Evolutionary conservation across 1,140 invertebrate species (phyloP).

Genomic region (Drosophila mauritiana): DNA sequence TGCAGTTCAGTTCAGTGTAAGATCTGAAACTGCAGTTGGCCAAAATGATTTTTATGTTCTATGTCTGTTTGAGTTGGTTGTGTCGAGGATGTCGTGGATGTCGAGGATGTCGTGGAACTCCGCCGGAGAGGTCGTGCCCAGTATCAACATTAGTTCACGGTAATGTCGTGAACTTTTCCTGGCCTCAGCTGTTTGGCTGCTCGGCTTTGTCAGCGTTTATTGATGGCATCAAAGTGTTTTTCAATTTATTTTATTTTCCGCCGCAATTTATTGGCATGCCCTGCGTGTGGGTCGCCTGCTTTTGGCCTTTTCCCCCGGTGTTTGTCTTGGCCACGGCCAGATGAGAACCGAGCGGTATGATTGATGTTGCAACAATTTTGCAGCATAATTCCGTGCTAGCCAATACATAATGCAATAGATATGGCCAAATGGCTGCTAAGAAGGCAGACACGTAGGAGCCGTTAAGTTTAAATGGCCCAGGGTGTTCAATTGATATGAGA

Average conservation of each 20-base stretch:
- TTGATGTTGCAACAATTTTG: constrained; percentile 80
- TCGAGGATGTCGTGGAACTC: constrained; percentile 9
- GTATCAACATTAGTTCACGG: constrained; percentile 78
- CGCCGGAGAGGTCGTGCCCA: constrained; percentile 40
- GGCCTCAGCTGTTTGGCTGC: constrained; percentile 71
- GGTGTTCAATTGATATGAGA: constrained; percentile 12
- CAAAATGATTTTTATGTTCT: constrained; percentile 75
- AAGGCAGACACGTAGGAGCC: constrained; percentile 56
- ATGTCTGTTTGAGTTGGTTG: constrained; percentile 74
- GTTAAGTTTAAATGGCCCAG: constrained; percentile 57
- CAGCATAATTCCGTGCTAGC: constrained; percentile 68
- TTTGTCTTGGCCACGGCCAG: constrained; percentile 46
- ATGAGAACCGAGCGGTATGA: constrained; percentile 55
- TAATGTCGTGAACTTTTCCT: constrained; percentile 77
- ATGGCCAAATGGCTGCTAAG: constrained; percentile 19
- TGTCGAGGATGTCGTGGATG: constrained; percentile 23
- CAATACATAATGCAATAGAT: constrained; percentile 19
- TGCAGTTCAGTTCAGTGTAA: background rate
- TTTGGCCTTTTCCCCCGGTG: constrained; percentile 28
- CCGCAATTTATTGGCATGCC: constrained; percentile 71
- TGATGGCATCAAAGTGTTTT: constrained; percentile 82
- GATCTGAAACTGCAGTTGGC: constrained; percentile 55
- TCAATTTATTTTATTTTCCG: constrained; percentile 79
- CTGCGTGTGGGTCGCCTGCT: constrained; percentile 21
- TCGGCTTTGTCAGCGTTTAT: constrained; percentile 79